Evolutionary conservation across 2,113 vertebrate species (phyloP).

Genomic region (Lepus europaeus): DNA sequence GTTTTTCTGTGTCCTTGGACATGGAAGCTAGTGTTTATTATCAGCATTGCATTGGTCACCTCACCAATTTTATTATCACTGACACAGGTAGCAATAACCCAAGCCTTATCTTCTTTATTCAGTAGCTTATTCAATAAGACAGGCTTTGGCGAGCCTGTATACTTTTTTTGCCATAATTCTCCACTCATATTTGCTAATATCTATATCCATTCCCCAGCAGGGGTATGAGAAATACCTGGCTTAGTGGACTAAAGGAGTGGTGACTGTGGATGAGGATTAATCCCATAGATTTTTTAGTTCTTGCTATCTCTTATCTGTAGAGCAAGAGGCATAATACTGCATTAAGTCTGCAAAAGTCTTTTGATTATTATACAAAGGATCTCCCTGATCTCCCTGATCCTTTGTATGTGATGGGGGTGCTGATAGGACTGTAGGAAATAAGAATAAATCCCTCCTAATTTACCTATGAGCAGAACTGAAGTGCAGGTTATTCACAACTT

Average conservation of each 20-base stretch:
- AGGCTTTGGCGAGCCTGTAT: not conserved
- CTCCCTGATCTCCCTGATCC: not conserved
- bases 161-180: not conserved
- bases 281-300: not conserved
- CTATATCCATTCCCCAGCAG: not conserved
- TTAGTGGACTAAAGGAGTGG: not conserved
- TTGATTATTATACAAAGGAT: not conserved
- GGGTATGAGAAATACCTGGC: not conserved
- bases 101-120: slow-evolving; percentile 16
- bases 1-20: not conserved
- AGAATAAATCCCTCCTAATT: not conserved
- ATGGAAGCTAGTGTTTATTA: not conserved
- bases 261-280: not conserved
- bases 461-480: not conserved
- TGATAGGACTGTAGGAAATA: not conserved
- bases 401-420: not conserved
- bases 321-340: not conserved
- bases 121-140: not conserved
- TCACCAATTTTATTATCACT: slow-evolving; percentile 16
- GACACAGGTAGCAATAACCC: not conserved
- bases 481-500: not conserved
- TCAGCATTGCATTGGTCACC: not conserved
- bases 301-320: not conserved
- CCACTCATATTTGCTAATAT: not conserved
- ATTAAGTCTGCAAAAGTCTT: not conserved